A percentile compares a stretch with the other conserved stretches of the same genome.
phyloP scores from a whole-genome alignment of 2,797 vertebrate genomes.

The Phrynocephalus forsythii region DNA sequence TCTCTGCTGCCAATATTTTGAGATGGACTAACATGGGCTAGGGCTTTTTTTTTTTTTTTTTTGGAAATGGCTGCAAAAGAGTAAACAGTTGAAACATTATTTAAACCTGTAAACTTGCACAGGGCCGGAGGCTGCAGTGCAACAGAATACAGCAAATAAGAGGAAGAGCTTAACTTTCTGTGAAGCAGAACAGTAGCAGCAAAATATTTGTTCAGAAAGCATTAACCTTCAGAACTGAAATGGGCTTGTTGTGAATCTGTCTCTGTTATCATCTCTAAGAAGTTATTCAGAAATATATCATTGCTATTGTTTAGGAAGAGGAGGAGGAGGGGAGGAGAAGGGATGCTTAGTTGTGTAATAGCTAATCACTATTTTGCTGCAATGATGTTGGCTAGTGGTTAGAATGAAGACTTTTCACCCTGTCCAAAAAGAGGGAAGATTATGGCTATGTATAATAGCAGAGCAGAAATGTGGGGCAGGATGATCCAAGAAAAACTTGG shows the following conservation, averaged over 20 bases:
- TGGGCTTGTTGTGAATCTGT: not conserved
- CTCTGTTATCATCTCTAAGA: not conserved
- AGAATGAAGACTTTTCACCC: no score
- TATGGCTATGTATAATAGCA: no score
- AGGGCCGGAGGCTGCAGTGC: not conserved
- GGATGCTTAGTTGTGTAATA: not conserved
- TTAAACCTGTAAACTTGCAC: not conserved
- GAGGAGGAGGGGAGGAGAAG: not conserved
- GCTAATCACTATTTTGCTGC: not conserved
- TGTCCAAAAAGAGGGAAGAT: no score
- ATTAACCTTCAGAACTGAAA: not conserved
- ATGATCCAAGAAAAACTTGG: no score
- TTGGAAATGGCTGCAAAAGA: no score
- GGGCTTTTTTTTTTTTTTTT: no score
- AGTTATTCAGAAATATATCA: not conserved
- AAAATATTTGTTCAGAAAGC: not conserved
- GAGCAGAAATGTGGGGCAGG: no score
- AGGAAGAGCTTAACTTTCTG: not conserved
- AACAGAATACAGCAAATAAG: not conserved
- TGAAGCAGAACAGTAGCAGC: not conserved
- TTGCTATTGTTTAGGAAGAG: no score
- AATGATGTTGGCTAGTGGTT: no score
- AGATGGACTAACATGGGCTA: no score
- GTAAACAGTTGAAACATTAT: not conserved
- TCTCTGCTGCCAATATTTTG: no score